Evolutionary conservation across 2,888 invertebrate genomes (phyloP), one percentile per base, ranked within the genome.

Genomic region (Agrochola lychnidis): DNA sequence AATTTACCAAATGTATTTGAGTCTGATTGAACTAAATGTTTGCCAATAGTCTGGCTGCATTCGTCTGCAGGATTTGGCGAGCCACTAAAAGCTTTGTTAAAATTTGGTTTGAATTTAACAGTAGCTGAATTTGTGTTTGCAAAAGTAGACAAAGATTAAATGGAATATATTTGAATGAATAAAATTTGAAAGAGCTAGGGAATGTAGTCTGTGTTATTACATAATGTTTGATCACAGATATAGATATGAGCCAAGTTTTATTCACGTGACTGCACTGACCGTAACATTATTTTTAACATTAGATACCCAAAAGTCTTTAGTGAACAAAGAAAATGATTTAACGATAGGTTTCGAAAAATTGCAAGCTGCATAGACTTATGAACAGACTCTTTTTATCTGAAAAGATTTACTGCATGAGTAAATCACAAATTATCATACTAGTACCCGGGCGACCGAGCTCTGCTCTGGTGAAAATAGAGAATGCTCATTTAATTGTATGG

Each of bases 21-120:
- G 59, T 75, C 74, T 78, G 86, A 88, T 87, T 83, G 73, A 83
- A 79, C 77, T 83, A 82, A 87, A 84, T 87, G 87, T 89, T 89
- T 89, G 88, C 85, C 81, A 84, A 84, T 82, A 84, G 87, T 89
- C 90, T 85, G 83, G 78, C 68, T 79, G 80, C 82, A 77, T 82
- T 83, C 81, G 80, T 80, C 80, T 81, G 76, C 82, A 85, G 79
- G 70, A 86, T 90, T 88, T 81, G 79, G 85, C 81, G 70, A 78
- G 79, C 81, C 81, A 59, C 85, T 82, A 75, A 82, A 87, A 83
- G 86, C 84, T 80, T 82, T 84, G 84, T 88, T 83, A 85, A 87
- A 86, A 87, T 87, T 80, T 83, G 73, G 68, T 85, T 82, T 63
- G 78, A 66, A 79, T 77, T 72, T 45, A 69, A 70, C 75, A 70